Percentiles rank a stretch among this genome's conserved stretches.
Evolutionary conservation across 2,113 vertebrate genomes (phyloP).

Genomic region (Thalassoma bifasciatum): DNA sequence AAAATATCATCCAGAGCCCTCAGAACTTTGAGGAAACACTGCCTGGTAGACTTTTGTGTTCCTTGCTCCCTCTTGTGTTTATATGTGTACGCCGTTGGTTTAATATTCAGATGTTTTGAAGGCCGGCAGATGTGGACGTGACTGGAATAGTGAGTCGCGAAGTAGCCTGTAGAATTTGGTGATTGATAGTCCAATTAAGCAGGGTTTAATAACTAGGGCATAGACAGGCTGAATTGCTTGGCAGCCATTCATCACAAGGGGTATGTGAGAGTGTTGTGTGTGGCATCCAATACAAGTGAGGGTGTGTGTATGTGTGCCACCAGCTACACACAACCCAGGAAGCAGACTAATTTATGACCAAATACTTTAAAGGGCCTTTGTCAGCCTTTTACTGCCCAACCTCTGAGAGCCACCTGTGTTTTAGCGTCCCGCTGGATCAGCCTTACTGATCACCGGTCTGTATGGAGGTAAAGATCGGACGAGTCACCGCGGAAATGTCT

Average conservation of each 20-base stretch:
- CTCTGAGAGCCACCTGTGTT: slow-evolving; percentile 38
- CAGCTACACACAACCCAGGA: slow-evolving; percentile 42
- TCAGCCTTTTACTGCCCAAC: slow-evolving; percentile 42
- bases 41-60: slow-evolving; percentile 16
- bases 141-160: slow-evolving; percentile 63
- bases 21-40: slow-evolving; percentile 16
- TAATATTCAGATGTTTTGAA: slow-evolving; percentile 58
- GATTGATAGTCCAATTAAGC: slow-evolving; percentile 83
- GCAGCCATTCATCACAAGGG: slow-evolving; percentile 77
- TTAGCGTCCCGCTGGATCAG: slow-evolving; percentile 17
- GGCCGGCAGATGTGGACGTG: slow-evolving; percentile 61
- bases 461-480: slow-evolving; percentile 41
- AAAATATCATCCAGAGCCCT: slow-evolving; percentile 25
- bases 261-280: slow-evolving; percentile 51
- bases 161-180: slow-evolving; percentile 61
- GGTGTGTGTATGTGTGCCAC: slow-evolving; percentile 40
- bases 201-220: slow-evolving; percentile 80
- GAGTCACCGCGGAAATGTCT: slow-evolving; percentile 31
- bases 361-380: slow-evolving; percentile 52
- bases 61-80: slow-evolving; percentile 24
- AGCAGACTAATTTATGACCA: slow-evolving; percentile 59
- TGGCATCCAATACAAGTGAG: slow-evolving; percentile 36
- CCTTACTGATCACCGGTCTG: not conserved
- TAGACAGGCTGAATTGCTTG: slow-evolving; percentile 66
- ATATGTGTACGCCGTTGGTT: slow-evolving; percentile 32